These are phyloP conservation scores for Thalpophila matura DNA, from an alignment of 2,888 invertebrate species.

Conservation along the genomic window DNA sequence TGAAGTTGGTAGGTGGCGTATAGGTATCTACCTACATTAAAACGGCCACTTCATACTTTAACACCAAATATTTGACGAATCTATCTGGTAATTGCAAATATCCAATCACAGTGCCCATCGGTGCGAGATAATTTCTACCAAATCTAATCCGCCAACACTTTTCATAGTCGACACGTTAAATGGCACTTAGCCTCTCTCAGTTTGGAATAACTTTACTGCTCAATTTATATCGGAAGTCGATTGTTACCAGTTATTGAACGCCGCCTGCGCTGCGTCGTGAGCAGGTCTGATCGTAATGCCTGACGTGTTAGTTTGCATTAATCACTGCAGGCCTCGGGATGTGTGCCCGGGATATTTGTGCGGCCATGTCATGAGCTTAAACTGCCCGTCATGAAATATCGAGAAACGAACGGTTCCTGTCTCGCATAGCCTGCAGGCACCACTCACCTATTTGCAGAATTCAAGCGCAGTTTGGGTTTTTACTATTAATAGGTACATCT, in stretches of 20 bases:
- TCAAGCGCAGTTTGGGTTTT: not conserved
- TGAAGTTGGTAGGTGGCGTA: no score
- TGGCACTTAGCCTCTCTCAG: not conserved
- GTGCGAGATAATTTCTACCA: constrained; percentile 23
- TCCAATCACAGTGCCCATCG: constrained; percentile 1
- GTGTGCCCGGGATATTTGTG: constrained; percentile 56
- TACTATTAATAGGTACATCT: not conserved
- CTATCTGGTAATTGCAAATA: constrained; percentile 13
- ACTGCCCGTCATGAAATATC: constrained; percentile 60
- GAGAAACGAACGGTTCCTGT: constrained; percentile 30
- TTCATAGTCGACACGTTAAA: not conserved
- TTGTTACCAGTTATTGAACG: constrained; percentile 25
- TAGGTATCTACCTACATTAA: no score
- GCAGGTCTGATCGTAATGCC: constrained; percentile 18
- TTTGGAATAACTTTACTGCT: not conserved
- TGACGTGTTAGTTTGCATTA: constrained; percentile 50
- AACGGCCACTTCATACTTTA: no score
- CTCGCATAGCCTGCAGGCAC: constrained; percentile 6
- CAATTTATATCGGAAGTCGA: constrained; percentile 19
- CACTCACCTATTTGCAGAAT: constrained; percentile 10
- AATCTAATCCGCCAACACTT: not conserved
- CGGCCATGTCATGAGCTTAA: constrained; percentile 58
- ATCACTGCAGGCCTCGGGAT: constrained; percentile 42
- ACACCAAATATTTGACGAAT: not conserved
- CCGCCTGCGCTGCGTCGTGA: not conserved